Evolutionary conservation across 2,888 invertebrate genomes (phyloP), one percentile per base, ranked within the genome.

Genomic region (Campaea margaritaria): DNA sequence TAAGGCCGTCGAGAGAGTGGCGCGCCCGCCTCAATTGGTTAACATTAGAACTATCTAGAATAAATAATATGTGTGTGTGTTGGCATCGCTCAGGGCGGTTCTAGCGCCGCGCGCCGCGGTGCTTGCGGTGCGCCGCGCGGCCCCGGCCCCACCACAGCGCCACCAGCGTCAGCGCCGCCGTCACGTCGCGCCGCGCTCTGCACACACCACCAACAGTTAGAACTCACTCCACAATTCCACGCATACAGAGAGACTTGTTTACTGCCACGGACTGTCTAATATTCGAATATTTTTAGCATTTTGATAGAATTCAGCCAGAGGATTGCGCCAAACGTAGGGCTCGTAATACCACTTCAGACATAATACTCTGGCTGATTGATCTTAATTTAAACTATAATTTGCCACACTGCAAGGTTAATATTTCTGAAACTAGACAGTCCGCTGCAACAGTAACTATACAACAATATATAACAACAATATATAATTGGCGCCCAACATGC

Each of bases 41-140:
- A 89, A 90, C 85, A 88, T 91, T 91, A 91, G 85, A 79, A 87
- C 91, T 91, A 91, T 91, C 91, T 91, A 91, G 85, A 89, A 89
- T 89, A 87, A 89, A 89, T 89, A 88, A 75, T 77, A 75, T 71
- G 67, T 61, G 69, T 41, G 64, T 65, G 76, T 60, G 70, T 64
- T 31, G 70, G 54, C 61, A 59, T 65, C 60, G 83, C 81, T 91
- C 91, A 91, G 86, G 91, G 92, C 78, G 93, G 93, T 82, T 92
- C 91, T 89, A 91, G 85, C 84, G 91, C 91, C 93, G 91, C 85
- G 91, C 92, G 88, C 93, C 93, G 87, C 93, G 93, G 81, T 93
- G 93, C 88, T 93, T 92, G 89, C 93, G 91, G 85, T 92, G 93
- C 79, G 85, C 70, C 78, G 84, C 87, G 81, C 82, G 82, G 67